Conservation (phyloP, 2,113 vertebrate species). For the Drymodes brunneopygia region DNA sequence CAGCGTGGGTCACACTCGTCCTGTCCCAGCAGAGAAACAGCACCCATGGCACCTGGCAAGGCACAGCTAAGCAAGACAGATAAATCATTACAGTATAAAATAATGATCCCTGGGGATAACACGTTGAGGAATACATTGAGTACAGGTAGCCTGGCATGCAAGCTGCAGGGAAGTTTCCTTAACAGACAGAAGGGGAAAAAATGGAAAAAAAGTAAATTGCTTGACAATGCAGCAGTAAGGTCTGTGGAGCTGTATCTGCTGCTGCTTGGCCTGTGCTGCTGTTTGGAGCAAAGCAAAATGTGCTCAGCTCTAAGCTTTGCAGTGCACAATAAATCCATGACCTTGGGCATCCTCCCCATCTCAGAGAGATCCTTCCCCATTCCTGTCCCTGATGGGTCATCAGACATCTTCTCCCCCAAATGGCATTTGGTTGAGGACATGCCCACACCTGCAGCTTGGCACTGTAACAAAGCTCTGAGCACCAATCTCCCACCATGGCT, state of each 20-base stretch:
- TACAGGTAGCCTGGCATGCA: neutral
- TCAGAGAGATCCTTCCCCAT: neutral
- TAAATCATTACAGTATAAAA: neutral
- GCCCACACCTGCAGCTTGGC: neutral
- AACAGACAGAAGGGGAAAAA: neutral
- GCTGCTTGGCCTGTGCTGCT: neutral
- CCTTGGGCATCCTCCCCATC: neutral
- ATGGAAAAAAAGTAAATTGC: neutral
- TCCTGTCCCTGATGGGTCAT: neutral
- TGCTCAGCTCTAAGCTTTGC: neutral
- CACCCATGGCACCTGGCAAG: neutral
- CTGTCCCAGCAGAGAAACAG: neutral
- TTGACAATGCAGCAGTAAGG: neutral
- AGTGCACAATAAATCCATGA: neutral
- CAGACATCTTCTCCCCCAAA: neutral
- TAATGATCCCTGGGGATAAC: neutral
- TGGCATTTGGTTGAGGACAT: neutral
- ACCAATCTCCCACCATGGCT: neutral
- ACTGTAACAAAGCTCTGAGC: neutral
- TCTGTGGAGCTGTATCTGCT: neutral
- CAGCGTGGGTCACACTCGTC: rapidly evolving
- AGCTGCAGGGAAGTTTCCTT: neutral
- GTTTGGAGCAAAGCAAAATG: neutral
- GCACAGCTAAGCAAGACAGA: neutral
- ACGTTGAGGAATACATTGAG: neutral